Evolutionary conservation across 2,888 invertebrate genomes (phyloP).

Genomic region (Tortrix viridana): DNA sequence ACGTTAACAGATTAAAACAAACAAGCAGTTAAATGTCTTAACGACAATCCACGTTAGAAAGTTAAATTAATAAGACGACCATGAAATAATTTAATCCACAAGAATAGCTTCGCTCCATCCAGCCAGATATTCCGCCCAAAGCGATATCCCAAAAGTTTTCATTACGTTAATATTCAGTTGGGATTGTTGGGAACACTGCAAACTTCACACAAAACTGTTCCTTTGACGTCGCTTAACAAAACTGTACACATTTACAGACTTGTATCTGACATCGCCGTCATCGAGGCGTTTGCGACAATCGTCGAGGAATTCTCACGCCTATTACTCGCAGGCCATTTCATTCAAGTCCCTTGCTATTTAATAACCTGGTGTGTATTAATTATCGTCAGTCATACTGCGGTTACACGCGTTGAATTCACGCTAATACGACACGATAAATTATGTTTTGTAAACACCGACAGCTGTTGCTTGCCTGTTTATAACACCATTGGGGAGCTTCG

Average conservation of each 20-base stretch:
- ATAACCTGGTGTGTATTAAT: constrained; percentile 24
- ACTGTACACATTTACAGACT: constrained; percentile 19
- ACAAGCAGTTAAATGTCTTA: no score
- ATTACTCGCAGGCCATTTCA: constrained; percentile 23
- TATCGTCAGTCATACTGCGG: constrained; percentile 8
- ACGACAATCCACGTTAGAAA: no score
- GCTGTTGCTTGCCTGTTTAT: constrained; percentile 2
- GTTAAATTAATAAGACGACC: neutral
- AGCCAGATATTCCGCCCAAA: constrained; percentile 9
- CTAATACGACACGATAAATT: constrained; percentile 3
- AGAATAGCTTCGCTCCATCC: constrained; percentile 12
- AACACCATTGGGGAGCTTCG: neutral
- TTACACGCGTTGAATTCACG: constrained; percentile 13
- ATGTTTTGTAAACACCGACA: constrained; percentile 14
- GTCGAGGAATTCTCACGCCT: constrained; percentile 19
- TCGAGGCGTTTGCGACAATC: constrained; percentile 11
- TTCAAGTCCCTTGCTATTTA: constrained; percentile 18
- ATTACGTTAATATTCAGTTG: constrained; percentile 13
- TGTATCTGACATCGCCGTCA: constrained; percentile 6
- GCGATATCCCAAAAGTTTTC: constrained; percentile 30
- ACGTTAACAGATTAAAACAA: no score
- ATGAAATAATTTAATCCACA: neutral
- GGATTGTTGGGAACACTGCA: neutral
- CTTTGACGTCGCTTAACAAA: constrained; percentile 20
- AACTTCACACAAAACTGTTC: constrained; percentile 18